Percentiles rank a stretch among this genome's conserved stretches.
Conservation (phyloP, 1,140 invertebrate genomes). For the Eurosta solidaginis region DNA sequence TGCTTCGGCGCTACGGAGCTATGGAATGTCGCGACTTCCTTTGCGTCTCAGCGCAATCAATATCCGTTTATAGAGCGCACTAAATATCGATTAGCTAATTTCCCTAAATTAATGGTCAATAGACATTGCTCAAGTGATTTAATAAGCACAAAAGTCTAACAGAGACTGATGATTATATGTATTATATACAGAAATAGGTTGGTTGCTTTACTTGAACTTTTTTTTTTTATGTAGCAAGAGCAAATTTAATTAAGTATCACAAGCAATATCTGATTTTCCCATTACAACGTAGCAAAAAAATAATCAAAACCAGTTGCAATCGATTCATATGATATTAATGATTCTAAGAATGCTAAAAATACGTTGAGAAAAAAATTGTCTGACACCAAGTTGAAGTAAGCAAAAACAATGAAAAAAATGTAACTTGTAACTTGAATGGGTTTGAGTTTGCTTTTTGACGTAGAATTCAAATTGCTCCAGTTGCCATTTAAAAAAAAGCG, state of each 20-base stretch:
- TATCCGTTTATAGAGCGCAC: neutral
- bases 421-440: neutral
- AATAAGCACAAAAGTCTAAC: too few species aligned
- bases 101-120: neutral
- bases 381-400: neutral
- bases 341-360: neutral
- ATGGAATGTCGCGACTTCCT: neutral
- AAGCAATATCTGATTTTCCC: neutral
- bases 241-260: neutral
- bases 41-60: neutral
- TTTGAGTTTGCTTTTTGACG: neutral
- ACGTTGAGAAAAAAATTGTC: neutral
- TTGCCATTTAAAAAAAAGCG: too few species aligned
- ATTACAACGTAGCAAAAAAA: neutral
- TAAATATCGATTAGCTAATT: slow-evolving; percentile 9
- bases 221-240: neutral
- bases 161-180: too few species aligned
- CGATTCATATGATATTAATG: neutral
- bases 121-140: neutral
- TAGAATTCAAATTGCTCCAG: too few species aligned
- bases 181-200: too few species aligned
- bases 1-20: neutral
- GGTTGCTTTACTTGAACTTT: too few species aligned
- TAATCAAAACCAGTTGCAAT: neutral
- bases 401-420: neutral